A percentile compares a stretch with the other conserved stretches of the same genome.
These are phyloP conservation scores for Podarcis siculus DNA, from an alignment of 2,797 vertebrate genomes.

Conservation along the genomic window DNA sequence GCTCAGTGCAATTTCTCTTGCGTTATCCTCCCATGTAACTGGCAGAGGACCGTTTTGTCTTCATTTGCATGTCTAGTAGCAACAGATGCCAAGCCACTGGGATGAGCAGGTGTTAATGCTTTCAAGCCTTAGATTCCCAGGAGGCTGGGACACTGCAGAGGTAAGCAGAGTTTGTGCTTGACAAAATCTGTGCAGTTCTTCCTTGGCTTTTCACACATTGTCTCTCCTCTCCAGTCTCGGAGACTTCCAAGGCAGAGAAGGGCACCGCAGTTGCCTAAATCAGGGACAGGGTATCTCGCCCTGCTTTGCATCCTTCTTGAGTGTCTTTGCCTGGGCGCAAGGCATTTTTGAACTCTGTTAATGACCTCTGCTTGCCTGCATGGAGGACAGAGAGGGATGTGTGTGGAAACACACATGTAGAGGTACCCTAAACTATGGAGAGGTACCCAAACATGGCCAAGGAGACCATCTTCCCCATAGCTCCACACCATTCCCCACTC, in stretches of 20 bases:
- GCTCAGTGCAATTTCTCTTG: not conserved
- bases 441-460: not conserved
- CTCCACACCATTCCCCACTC: not conserved
- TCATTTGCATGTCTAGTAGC: not conserved
- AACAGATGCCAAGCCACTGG: not conserved
- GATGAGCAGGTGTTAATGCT: not conserved
- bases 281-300: too few relatives aligned
- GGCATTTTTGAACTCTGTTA: too few relatives aligned
- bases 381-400: too few relatives aligned
- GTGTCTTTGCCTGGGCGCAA: too few relatives aligned
- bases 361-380: too few relatives aligned
- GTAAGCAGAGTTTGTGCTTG: not conserved
- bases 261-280: not conserved
- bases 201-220: not conserved
- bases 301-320: too few relatives aligned
- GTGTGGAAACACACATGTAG: not conserved
- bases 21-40: not conserved
- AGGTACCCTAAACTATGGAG: not conserved
- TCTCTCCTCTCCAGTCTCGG: not conserved
- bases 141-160: not conserved
- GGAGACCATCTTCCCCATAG: not conserved
- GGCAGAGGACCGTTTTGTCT: not conserved
- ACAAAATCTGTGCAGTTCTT: not conserved
- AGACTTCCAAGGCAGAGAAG: rapidly evolving
- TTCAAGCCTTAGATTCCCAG: not conserved